These are phyloP conservation scores for Myotis brandtii DNA, from an alignment of 2,113 vertebrate species.

Conservation along the genomic window DNA sequence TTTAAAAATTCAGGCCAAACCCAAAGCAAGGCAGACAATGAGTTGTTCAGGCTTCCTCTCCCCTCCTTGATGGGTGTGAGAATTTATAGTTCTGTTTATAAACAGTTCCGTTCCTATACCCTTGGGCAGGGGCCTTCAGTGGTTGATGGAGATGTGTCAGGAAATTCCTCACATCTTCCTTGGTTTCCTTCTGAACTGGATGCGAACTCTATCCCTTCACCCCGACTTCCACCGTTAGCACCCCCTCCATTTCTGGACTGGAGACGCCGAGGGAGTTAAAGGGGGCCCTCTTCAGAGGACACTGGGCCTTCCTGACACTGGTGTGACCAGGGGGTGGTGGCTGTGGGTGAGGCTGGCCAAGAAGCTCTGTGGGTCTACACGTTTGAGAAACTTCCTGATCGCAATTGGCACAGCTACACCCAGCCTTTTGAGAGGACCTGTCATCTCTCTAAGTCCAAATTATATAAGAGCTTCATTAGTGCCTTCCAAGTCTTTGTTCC, in stretches of 20 bases:
- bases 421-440: slow-evolving; percentile 42
- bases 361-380: neutral
- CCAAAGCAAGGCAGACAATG: neutral
- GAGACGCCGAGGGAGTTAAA: neutral
- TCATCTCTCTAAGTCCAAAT: slow-evolving; percentile 29
- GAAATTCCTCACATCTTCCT: neutral
- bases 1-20: neutral
- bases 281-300: neutral
- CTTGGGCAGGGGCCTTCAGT: neutral
- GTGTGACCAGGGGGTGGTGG: neutral
- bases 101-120: neutral
- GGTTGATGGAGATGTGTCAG: neutral
- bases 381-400: slow-evolving; percentile 59
- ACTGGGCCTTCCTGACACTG: neutral
- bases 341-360: neutral
- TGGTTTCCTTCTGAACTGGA: neutral
- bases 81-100: neutral
- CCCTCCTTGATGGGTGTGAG: neutral
- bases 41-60: neutral
- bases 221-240: neutral
- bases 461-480: neutral
- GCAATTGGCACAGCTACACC: neutral
- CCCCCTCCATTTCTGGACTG: neutral
- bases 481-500: neutral
- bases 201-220: neutral